phyloP scores from a whole-genome alignment of 35 echinoderm and acorn worm species.

The Antedon bifida region DNA sequence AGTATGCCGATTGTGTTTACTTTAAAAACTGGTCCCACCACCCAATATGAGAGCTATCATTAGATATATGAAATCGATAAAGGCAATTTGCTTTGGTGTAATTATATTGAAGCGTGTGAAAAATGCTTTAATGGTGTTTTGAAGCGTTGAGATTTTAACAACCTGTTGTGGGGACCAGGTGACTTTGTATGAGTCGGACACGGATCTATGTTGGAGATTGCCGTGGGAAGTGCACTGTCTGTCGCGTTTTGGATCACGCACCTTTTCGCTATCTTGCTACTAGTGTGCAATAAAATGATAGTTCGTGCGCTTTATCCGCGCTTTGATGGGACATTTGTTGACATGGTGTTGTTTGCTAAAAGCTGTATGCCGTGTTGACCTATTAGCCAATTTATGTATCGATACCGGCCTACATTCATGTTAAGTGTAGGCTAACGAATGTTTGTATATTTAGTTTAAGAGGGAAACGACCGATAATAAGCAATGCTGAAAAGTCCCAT shows the following conservation, averaged over 20 bases:
- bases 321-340: neutral
- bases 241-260: neutral
- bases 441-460: too few species aligned
- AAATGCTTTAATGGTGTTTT: neutral
- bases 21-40: neutral
- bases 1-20: neutral
- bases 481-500: too few species aligned
- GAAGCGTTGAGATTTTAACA: neutral
- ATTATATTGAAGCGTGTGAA: neutral
- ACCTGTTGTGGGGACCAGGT: neutral
- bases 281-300: neutral
- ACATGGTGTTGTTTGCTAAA: too few species aligned
- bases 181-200: neutral
- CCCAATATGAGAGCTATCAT: neutral
- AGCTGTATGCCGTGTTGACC: too few species aligned
- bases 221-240: neutral
- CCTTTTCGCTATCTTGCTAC: neutral
- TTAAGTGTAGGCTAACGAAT: too few species aligned
- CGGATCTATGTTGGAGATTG: neutral
- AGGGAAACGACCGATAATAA: too few species aligned
- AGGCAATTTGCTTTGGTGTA: neutral
- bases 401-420: too few species aligned
- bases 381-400: too few species aligned
- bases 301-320: neutral
- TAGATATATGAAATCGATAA: conserved; percentile 1